Evolutionary conservation across 2,797 vertebrate species (phyloP).

Genomic region (Pampus argenteus): DNA sequence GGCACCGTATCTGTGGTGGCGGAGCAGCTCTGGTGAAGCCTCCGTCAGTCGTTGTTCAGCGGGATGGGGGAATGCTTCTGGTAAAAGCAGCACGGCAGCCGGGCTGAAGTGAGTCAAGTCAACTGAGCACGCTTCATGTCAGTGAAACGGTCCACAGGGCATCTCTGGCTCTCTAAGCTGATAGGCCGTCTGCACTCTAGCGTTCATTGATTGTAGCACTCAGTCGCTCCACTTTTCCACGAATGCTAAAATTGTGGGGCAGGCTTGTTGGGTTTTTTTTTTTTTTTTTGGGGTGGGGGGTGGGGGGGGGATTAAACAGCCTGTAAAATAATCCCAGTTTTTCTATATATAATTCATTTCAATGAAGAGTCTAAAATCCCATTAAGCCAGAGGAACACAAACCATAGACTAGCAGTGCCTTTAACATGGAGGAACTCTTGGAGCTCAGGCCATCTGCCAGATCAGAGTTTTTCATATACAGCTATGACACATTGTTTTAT

Average conservation of each 20-base stretch:
- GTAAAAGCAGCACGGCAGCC: conserved; percentile 70
- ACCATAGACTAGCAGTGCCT: conserved; percentile 64
- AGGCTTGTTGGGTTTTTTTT: conserved; percentile 70
- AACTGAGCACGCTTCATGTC: conserved; percentile 79
- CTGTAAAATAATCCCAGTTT: conserved; percentile 83
- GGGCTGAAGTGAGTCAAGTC: conserved; percentile 80
- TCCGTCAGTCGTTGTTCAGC: conserved; percentile 64
- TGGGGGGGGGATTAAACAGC: conserved; percentile 77
- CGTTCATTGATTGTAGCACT: conserved; percentile 79
- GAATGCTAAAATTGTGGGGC: conserved; percentile 78
- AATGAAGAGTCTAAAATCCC: conserved; percentile 82
- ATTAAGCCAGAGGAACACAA: conserved; percentile 75
- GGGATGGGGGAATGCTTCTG: conserved; percentile 66
- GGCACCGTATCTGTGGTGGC: conserved; percentile 45
- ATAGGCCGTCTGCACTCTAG: conserved; percentile 82
- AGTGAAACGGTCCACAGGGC: conserved; percentile 81
- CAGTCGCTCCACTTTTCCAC: conserved; percentile 79
- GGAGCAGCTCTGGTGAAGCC: conserved; percentile 63
- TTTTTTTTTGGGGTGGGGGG: background rate
- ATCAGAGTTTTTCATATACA: conserved; percentile 75
- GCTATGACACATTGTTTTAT: conserved; percentile 84
- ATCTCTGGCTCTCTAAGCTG: conserved; percentile 78
- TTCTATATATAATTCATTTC: conserved; percentile 78
- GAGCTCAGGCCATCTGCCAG: conserved; percentile 81
- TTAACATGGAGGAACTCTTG: conserved; percentile 72